phyloP scores from a whole-genome alignment of 1,140 invertebrate species.

The Drosophila ogumai region DNA sequence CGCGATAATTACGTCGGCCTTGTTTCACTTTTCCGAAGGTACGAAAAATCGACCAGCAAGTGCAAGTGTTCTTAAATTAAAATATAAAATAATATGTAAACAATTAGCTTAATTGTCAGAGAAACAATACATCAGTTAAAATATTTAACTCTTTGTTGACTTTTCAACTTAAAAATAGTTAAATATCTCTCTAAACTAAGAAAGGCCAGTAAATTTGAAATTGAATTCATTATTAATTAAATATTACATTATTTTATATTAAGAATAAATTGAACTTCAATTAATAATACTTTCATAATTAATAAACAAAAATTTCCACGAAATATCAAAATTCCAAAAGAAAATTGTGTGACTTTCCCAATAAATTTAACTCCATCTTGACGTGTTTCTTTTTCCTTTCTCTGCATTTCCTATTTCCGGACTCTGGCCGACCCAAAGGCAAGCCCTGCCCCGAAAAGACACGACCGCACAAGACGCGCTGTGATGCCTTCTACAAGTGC shows the following conservation, averaged over 20 bases:
- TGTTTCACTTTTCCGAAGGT: slow-evolving; percentile 83
- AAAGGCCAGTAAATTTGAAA: neutral
- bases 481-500: slow-evolving; percentile 86
- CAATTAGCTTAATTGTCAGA: too few species aligned
- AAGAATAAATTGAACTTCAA: neutral
- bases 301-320: neutral
- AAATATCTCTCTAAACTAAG: neutral
- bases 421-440: slow-evolving; percentile 43
- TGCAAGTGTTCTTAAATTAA: neutral
- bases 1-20: slow-evolving; percentile 48
- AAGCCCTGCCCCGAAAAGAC: slow-evolving; percentile 85
- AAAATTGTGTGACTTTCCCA: neutral
- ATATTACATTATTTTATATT: neutral
- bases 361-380: neutral
- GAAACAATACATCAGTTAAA: too few species aligned
- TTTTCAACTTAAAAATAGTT: neutral
- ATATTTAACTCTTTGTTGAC: neutral
- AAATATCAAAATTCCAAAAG: neutral
- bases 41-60: slow-evolving; percentile 25
- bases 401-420: slow-evolving; percentile 8
- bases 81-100: too few species aligned
- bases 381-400: slow-evolving; percentile 10
- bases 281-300: neutral
- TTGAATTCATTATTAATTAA: neutral
- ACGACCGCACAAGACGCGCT: slow-evolving; percentile 85